Conservation (phyloP, 2,113 vertebrate species). For the Taxidea taxus region DNA sequence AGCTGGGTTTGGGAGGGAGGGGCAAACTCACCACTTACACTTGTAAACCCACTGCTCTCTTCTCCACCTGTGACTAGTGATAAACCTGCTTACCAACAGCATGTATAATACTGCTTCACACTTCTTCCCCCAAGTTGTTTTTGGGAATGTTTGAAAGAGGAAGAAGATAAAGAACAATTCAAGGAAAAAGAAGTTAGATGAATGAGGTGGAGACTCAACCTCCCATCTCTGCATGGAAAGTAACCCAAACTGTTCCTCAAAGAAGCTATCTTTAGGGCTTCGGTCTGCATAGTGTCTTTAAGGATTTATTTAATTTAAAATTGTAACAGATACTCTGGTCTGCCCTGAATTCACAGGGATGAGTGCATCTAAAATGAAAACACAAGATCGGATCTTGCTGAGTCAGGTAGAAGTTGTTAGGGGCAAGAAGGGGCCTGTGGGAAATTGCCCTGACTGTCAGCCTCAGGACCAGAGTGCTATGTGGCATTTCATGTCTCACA, state of each 20-base stretch:
- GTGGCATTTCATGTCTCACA: not conserved
- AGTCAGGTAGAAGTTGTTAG: not conserved
- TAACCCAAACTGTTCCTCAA: not conserved
- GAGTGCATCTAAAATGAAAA: not conserved
- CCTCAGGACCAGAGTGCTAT: not conserved
- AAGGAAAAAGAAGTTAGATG: not conserved
- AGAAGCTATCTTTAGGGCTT: not conserved
- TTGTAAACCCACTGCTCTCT: not conserved
- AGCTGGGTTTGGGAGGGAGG: not conserved
- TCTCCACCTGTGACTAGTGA: not conserved
- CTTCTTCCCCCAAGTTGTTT: not conserved
- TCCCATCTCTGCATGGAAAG: not conserved
- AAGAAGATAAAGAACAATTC: not conserved
- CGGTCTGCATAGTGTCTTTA: not conserved
- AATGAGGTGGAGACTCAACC: not conserved
- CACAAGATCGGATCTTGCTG: not conserved
- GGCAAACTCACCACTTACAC: fast-evolving
- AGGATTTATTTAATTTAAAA: not conserved
- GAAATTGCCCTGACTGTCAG: not conserved
- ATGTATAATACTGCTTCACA: fast-evolving
- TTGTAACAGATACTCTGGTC: not conserved
- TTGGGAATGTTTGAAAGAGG: not conserved
- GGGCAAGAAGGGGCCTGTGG: fast-evolving
- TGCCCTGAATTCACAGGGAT: not conserved
- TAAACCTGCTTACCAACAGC: not conserved